A percentile compares a stretch with the other conserved stretches of the same genome.
Conservation (phyloP, 2,888 invertebrate genomes). For the Drosophila birchii region DNA sequence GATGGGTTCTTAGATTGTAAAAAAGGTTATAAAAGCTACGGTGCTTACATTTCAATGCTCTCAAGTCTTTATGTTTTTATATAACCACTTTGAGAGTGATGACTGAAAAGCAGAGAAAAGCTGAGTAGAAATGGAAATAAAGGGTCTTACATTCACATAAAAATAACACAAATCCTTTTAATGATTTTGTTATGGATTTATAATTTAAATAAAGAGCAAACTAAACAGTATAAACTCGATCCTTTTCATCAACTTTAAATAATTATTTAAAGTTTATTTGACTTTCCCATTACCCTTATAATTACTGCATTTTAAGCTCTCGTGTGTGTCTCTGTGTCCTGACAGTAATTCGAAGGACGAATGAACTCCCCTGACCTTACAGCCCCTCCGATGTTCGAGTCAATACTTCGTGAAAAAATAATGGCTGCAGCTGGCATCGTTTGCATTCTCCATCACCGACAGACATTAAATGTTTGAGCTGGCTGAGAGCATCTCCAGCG, state of each 20-base stretch:
- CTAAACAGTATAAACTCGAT: no score
- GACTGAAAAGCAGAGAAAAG: background rate
- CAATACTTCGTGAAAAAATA: background rate
- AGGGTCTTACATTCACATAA: background rate
- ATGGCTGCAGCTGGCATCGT: constrained; percentile 36
- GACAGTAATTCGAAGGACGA: constrained; percentile 11
- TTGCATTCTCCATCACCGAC: constrained; percentile 25
- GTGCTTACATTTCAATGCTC: constrained; percentile 19
- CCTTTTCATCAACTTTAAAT: background rate
- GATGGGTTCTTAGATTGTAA: constrained; percentile 36
- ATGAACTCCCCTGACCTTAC: constrained; percentile 23
- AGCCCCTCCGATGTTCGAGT: background rate
- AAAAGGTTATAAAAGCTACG: constrained; percentile 45
- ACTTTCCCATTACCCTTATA: background rate
- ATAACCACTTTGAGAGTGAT: background rate
- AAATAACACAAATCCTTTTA: background rate
- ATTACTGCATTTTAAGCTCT: background rate
- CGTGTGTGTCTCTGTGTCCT: background rate
- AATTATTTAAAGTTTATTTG: background rate
- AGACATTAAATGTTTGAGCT: constrained; percentile 39
- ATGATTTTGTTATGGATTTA: background rate
- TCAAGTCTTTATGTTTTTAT: constrained; percentile 9
- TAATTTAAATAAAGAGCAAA: background rate
- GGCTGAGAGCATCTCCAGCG: constrained; percentile 8
- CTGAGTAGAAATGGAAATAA: background rate